These are phyloP conservation scores for Anolis sagrei DNA, from an alignment of 2,113 vertebrate species.

Conservation along the genomic window DNA sequence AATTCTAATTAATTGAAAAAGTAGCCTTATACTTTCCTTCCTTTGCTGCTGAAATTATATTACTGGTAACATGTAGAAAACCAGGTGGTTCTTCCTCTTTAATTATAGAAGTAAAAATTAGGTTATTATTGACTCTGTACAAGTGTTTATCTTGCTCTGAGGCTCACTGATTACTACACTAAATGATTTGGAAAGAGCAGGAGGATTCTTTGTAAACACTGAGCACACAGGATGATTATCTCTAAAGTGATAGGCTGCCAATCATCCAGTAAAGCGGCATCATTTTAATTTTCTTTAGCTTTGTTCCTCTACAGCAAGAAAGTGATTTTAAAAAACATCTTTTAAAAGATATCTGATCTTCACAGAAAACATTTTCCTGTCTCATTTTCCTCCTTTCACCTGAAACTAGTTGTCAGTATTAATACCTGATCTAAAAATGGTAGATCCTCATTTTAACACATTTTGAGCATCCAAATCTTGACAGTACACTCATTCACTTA, in stretches of 20 bases:
- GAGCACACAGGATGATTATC: slow-evolving; percentile 37
- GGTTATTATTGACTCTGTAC: slow-evolving; percentile 43
- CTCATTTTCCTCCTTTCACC: rapidly evolving
- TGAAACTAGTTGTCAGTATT: not conserved
- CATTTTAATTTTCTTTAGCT: not conserved
- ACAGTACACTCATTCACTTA: not conserved
- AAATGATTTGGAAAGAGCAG: slow-evolving; percentile 29
- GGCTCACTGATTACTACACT: slow-evolving; percentile 50
- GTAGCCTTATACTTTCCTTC: slow-evolving; percentile 55
- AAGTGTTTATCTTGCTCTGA: slow-evolving; percentile 48
- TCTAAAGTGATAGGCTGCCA: slow-evolving; percentile 7
- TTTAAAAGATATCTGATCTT: slow-evolving; percentile 2
- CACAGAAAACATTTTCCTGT: slow-evolving; percentile 1
- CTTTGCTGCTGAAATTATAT: slow-evolving; percentile 59
- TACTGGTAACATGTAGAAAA: slow-evolving; percentile 42
- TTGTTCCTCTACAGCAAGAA: slow-evolving; percentile 16
- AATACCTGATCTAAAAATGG: not conserved
- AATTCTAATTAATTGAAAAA: slow-evolving; percentile 76
- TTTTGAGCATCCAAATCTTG: rapidly evolving
- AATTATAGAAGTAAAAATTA: slow-evolving; percentile 65
- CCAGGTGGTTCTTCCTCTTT: slow-evolving; percentile 55
- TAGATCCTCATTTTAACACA: not conserved
- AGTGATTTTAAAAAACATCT: slow-evolving; percentile 12
- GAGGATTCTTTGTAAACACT: slow-evolving; percentile 51
- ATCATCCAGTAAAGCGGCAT: slow-evolving; percentile 13